A percentile compares a stretch with the other conserved stretches of the same genome.
Evolutionary conservation across 2,797 vertebrate genomes (phyloP).

Genomic region (Phylloscopus collybita): DNA sequence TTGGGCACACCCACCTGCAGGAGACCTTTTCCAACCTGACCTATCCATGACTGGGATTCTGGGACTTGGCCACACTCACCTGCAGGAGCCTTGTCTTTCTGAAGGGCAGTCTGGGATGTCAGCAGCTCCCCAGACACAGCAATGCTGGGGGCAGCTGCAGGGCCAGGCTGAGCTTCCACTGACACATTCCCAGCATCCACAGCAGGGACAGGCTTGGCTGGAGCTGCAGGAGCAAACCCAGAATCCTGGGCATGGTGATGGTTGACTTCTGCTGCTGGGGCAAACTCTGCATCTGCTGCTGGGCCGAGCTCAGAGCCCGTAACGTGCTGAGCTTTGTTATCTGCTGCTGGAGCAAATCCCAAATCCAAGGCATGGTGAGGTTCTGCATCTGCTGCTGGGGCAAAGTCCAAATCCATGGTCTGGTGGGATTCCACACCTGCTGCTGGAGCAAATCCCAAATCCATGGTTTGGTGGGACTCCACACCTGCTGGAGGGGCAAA

Average conservation of each 20-base stretch:
- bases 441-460: neutral
- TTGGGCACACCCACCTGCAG: slow-evolving; percentile 32
- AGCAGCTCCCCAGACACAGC: neutral
- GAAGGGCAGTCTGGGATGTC: neutral
- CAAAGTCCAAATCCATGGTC: fast-evolving
- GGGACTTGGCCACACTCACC: slow-evolving; percentile 14
- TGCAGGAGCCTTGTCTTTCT: neutral
- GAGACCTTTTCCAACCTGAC: too few species aligned
- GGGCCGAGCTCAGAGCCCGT: neutral
- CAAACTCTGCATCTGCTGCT: neutral
- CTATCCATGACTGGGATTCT: neutral
- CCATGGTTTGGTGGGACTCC: fast-evolving
- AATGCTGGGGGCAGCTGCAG: neutral
- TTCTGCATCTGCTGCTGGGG: fast-evolving
- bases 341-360: neutral
- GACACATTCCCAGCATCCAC: neutral
- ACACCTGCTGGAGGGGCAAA: neutral
- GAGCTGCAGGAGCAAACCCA: neutral
- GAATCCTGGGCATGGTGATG: neutral
- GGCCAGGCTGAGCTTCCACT: neutral
- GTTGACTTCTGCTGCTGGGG: neutral
- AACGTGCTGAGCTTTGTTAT: too few species aligned
- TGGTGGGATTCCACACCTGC: fast-evolving
- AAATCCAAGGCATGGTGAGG: fast-evolving
- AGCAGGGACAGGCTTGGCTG: neutral